These are phyloP conservation scores for Acronicta aceris DNA, from an alignment of 2,888 invertebrate genomes.

Conservation along the genomic window DNA sequence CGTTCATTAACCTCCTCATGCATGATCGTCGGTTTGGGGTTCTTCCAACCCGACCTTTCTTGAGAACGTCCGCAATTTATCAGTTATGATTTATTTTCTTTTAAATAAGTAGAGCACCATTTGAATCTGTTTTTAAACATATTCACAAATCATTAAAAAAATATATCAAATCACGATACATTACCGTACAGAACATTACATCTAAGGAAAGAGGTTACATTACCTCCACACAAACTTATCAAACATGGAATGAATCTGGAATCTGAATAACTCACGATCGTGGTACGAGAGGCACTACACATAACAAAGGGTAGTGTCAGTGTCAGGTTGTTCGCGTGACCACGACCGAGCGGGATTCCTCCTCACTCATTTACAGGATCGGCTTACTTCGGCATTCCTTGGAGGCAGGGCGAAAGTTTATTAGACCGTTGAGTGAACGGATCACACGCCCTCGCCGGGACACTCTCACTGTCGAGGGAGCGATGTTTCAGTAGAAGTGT, in stretches of 20 bases:
- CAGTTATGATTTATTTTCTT: too few relatives aligned
- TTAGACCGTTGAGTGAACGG: constrained; percentile 65
- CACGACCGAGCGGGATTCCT: constrained; percentile 72
- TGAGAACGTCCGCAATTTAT: too few relatives aligned
- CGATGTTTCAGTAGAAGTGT: constrained; percentile 30
- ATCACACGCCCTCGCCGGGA: constrained; percentile 51
- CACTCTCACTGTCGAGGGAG: constrained; percentile 48
- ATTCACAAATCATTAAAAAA: too few relatives aligned
- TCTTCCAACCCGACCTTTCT: too few relatives aligned
- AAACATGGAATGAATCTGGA: constrained; percentile 70
- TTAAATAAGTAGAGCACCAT: too few relatives aligned
- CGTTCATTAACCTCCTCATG: too few relatives aligned
- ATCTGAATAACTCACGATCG: constrained; percentile 75
- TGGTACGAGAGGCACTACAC: constrained; percentile 59
- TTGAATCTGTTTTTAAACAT: too few relatives aligned
- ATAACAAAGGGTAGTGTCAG: constrained; percentile 75
- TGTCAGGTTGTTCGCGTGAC: constrained; percentile 83
- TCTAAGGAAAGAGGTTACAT: neutral
- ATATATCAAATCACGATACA: neutral
- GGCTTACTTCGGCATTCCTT: constrained; percentile 79
- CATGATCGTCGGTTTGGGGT: too few relatives aligned
- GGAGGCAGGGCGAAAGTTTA: constrained; percentile 73
- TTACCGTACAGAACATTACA: constrained; percentile 3
- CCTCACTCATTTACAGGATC: constrained; percentile 80
- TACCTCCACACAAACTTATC: constrained; percentile 62